Conservation (phyloP, 2,888 invertebrate genomes). For the Germaria angustata region DNA sequence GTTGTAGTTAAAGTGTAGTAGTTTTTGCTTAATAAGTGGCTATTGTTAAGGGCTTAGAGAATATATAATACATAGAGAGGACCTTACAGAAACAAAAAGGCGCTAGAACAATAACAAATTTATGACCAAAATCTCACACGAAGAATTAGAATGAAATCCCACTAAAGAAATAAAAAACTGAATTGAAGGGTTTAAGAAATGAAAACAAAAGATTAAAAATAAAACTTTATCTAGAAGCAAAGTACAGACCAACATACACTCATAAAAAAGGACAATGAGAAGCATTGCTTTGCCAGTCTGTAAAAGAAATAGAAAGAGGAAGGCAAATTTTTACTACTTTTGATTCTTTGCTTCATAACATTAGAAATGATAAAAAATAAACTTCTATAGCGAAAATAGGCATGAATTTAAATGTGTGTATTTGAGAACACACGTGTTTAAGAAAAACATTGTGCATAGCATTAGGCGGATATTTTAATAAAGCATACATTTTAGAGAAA, state of each 20-base stretch:
- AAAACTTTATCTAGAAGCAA: slow-evolving; percentile 4
- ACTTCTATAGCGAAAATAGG: not conserved
- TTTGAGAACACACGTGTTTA: not conserved
- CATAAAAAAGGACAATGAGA: not conserved
- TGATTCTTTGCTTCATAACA: not conserved
- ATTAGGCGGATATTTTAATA: slow-evolving; percentile 13
- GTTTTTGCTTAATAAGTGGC: slow-evolving; percentile 60
- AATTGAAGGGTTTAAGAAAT: slow-evolving; percentile 54
- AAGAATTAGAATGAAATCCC: slow-evolving; percentile 36
- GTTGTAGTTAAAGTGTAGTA: slow-evolving; percentile 39
- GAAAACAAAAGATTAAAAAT: slow-evolving; percentile 20
- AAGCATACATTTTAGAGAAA: slow-evolving; percentile 28
- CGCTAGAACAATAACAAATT: slow-evolving; percentile 44
- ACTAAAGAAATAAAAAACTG: slow-evolving; percentile 18
- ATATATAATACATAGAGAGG: slow-evolving; percentile 34
- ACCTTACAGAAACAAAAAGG: slow-evolving; percentile 52
- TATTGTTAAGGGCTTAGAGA: slow-evolving; percentile 53
- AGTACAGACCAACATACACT: not conserved
- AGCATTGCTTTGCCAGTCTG: not conserved
- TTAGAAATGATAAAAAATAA: slow-evolving; percentile 14
- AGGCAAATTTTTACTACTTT: slow-evolving; percentile 3
- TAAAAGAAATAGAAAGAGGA: not conserved
- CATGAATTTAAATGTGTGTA: not conserved
- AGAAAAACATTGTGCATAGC: slow-evolving; percentile 5
- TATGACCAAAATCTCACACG: slow-evolving; percentile 56